These are phyloP conservation scores for Protodeltote pygarga DNA, from an alignment of 2,888 invertebrate species.

Conservation along the genomic window DNA sequence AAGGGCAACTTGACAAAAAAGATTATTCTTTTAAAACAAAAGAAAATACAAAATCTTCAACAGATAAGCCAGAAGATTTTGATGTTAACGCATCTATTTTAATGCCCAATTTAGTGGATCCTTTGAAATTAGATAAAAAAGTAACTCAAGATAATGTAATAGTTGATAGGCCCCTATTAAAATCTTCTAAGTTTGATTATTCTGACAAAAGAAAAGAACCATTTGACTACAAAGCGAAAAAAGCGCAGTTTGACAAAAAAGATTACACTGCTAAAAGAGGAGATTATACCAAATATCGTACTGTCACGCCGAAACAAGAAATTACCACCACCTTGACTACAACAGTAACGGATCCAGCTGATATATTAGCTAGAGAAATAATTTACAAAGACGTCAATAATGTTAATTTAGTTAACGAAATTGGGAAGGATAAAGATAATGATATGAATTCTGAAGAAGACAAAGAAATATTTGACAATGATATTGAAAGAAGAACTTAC, in stretches of 20 bases:
- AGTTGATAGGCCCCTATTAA: not conserved
- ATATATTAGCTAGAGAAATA: constrained; percentile 15
- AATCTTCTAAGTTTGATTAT: constrained; percentile 7
- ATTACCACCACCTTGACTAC: not conserved
- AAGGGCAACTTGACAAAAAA: not conserved
- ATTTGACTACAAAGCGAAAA: constrained; percentile 50
- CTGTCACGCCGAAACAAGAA: not conserved
- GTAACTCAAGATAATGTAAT: not conserved
- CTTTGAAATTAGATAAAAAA: too few species aligned
- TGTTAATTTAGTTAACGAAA: constrained; percentile 15
- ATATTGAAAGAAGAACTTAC: not conserved
- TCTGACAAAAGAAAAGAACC: constrained; percentile 20
- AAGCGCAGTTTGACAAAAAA: constrained; percentile 42
- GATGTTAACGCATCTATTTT: too few species aligned
- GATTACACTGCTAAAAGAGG: constrained; percentile 30
- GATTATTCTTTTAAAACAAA: not conserved
- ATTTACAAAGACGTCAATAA: constrained; percentile 20
- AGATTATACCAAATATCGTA: constrained; percentile 26
- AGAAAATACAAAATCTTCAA: not conserved
- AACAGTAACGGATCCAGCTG: not conserved
- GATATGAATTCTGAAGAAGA: not conserved
- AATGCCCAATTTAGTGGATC: too few species aligned
- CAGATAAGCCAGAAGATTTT: not conserved
- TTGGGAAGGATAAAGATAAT: constrained; percentile 3
- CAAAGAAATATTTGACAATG: not conserved